Conservation (phyloP, 1,140 invertebrate genomes). For the Lepidurus couesii region DNA sequence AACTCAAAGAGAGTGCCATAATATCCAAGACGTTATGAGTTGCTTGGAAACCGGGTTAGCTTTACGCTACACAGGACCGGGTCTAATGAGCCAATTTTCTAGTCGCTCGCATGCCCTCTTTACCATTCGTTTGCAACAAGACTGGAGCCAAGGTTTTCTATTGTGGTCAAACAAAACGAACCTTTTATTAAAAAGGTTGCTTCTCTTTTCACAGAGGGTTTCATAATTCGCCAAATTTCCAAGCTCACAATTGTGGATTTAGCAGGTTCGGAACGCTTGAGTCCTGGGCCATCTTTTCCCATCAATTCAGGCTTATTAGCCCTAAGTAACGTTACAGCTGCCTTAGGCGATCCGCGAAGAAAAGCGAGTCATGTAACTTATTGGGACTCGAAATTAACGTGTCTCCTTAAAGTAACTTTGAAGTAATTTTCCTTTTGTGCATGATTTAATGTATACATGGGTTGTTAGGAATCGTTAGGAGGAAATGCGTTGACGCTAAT, state of each 20-base stretch:
- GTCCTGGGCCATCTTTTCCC: slow-evolving; percentile 39
- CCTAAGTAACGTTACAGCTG: slow-evolving; percentile 49
- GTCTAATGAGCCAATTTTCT: slow-evolving; percentile 49
- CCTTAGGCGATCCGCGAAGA: slow-evolving; percentile 38
- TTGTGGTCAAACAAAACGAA: background rate
- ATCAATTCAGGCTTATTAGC: slow-evolving; percentile 49
- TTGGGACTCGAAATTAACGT: slow-evolving; percentile 34
- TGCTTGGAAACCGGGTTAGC: slow-evolving; percentile 47
- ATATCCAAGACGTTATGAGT: slow-evolving; percentile 48
- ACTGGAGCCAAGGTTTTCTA: slow-evolving; percentile 37
- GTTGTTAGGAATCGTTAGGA: slow-evolving; percentile 46
- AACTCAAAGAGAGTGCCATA: slow-evolving; percentile 45
- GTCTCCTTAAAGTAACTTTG: slow-evolving; percentile 26
- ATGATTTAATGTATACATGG: background rate
- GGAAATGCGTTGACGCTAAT: slow-evolving; percentile 48
- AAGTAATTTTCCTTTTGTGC: background rate
- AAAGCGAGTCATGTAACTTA: slow-evolving; percentile 34
- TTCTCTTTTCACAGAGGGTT: slow-evolving; percentile 37
- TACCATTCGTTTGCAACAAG: slow-evolving; percentile 40
- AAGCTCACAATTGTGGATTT: slow-evolving; percentile 44
- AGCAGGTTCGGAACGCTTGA: slow-evolving; percentile 45
- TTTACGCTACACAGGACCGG: slow-evolving; percentile 45
- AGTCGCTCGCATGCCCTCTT: slow-evolving; percentile 48
- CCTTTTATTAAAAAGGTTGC: background rate
- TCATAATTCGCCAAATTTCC: slow-evolving; percentile 42